These are phyloP conservation scores for Eulemur mongoz DNA, from an alignment of 2,797 vertebrate species.

Conservation along the genomic window DNA sequence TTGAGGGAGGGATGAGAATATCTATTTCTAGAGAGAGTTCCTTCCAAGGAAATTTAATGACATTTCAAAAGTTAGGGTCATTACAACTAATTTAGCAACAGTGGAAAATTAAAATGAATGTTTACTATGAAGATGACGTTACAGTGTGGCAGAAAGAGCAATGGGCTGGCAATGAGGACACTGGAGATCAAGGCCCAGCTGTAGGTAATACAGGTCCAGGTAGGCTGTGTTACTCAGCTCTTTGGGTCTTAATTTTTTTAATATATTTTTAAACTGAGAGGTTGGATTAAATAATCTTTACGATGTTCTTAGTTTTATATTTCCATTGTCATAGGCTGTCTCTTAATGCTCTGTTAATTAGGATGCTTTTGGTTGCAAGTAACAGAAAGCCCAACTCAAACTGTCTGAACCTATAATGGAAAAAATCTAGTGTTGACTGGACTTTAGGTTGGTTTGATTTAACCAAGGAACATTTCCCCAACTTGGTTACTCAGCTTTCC, in stretches of 20 bases:
- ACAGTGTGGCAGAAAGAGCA: background rate
- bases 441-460: background rate
- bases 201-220: background rate
- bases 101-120: background rate
- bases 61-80: conserved; percentile 54
- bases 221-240: background rate
- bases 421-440: background rate
- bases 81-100: background rate
- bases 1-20: conserved; percentile 29
- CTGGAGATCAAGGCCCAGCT: background rate
- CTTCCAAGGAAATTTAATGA: conserved; percentile 61
- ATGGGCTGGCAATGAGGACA: background rate
- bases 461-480: background rate
- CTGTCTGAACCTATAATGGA: background rate
- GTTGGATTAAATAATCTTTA: background rate
- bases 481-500: background rate
- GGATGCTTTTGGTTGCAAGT: background rate
- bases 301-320: background rate
- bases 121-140: background rate
- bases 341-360: background rate
- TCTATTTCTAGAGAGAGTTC: conserved; percentile 68
- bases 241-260: background rate
- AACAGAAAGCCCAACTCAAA: background rate
- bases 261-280: background rate
- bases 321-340: background rate